Evolutionary conservation across 2,888 invertebrate species (phyloP).

Genomic region (Dryococelus australis): DNA sequence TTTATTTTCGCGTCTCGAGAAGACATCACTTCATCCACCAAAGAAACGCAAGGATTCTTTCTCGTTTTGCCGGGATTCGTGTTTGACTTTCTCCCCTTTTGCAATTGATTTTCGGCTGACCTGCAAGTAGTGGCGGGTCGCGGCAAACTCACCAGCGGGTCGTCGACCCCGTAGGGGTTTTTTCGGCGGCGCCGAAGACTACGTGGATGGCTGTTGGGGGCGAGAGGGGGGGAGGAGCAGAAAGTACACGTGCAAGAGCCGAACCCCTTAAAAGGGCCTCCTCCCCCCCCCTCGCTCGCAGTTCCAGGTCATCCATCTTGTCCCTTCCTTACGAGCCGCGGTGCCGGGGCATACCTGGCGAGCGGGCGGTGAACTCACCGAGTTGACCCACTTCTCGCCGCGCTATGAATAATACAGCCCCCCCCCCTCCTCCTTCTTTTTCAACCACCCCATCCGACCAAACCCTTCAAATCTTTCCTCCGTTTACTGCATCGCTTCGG

Average conservation of each 20-base stretch:
- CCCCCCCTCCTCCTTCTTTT: not conserved
- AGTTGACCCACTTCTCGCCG: not conserved
- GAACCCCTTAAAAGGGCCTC: not conserved
- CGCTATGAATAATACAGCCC: slow-evolving; percentile 7
- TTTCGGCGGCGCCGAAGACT: not conserved
- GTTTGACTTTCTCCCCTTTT: not conserved
- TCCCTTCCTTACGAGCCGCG: not conserved
- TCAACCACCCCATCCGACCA: no score
- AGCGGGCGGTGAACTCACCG: not conserved
- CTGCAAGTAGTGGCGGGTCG: not conserved
- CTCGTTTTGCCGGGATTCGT: not conserved
- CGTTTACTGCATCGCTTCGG: no score
- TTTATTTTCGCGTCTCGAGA: no score
- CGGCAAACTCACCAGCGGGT: not conserved
- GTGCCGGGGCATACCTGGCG: not conserved
- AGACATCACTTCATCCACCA: no score
- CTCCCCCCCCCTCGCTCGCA: no score
- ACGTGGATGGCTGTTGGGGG: no score
- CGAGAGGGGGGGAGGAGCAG: not conserved
- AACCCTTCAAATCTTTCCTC: no score
- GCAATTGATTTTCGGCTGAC: slow-evolving; percentile 8
- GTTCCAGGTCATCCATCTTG: slow-evolving; percentile 16
- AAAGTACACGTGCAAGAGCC: not conserved
- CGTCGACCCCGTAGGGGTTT: not conserved
- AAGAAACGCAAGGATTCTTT: no score